phyloP scores from a whole-genome alignment of 2,888 invertebrate species.

The Gandaritis pyraliata region DNA sequence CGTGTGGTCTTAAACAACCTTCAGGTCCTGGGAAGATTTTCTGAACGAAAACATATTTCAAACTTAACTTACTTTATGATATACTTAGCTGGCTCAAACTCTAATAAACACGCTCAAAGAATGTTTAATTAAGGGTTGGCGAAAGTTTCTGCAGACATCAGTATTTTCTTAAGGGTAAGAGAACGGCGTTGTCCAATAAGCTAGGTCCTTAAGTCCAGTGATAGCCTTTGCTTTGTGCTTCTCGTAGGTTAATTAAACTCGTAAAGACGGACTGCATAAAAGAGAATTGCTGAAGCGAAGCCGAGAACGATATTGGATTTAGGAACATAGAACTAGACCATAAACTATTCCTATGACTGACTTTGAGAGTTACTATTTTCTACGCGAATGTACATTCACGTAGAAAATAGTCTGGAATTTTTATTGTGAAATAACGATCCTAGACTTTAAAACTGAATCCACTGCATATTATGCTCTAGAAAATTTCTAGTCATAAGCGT shows the following conservation, averaged over 20 bases:
- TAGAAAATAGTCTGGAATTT: too few relatives aligned
- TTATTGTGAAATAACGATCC: too few relatives aligned
- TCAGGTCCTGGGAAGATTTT: slow-evolving; percentile 3
- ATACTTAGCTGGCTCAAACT: slow-evolving; percentile 19
- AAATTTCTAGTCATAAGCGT: too few relatives aligned
- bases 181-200: slow-evolving; percentile 15
- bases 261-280: slow-evolving; percentile 37
- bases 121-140: slow-evolving; percentile 28
- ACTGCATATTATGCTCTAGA: too few relatives aligned
- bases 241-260: slow-evolving; percentile 38
- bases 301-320: slow-evolving; percentile 23
- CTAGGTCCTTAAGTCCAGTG: slow-evolving; percentile 20
- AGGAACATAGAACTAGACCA: background rate
- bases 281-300: slow-evolving; percentile 33
- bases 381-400: too few relatives aligned
- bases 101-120: slow-evolving; percentile 30
- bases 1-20: background rate
- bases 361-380: background rate
- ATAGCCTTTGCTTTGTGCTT: slow-evolving; percentile 24
- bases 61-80: slow-evolving; percentile 20
- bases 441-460: too few relatives aligned
- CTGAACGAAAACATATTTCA: slow-evolving; percentile 28
- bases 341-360: background rate
- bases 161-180: slow-evolving; percentile 16
- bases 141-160: slow-evolving; percentile 23